Evolutionary conservation across 2,888 invertebrate species (phyloP).

Genomic region (Mythimna lalbum): DNA sequence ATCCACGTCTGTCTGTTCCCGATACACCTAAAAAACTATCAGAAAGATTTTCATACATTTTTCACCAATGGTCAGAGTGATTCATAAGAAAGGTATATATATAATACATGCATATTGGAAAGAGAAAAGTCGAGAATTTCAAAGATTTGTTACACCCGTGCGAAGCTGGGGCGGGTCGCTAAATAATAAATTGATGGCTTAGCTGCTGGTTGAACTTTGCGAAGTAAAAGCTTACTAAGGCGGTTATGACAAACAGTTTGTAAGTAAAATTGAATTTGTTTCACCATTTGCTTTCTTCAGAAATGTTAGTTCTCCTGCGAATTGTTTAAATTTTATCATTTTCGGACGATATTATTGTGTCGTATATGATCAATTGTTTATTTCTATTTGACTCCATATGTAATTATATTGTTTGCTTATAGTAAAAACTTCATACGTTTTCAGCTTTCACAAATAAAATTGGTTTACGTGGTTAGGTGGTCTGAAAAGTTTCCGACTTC

Average conservation of each 20-base stretch:
- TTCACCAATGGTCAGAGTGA: no score
- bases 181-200: background rate
- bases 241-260: background rate
- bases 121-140: no score
- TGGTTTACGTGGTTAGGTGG: background rate
- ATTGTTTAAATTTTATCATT: background rate
- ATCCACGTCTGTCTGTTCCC: no score
- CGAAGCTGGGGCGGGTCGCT: no score
- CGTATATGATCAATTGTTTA: background rate
- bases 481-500: no score
- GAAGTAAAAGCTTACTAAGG: background rate
- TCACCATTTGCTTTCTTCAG: background rate
- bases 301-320: background rate
- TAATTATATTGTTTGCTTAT: background rate
- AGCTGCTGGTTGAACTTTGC: background rate
- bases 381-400: no score
- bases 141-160: no score
- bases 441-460: slow-evolving; percentile 3
- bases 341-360: background rate
- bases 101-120: no score
- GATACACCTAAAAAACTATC: no score
- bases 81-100: no score
- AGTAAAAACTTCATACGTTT: background rate
- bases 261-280: background rate
- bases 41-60: no score